Evolutionary conservation across 2,113 vertebrate genomes (phyloP).

Genomic region (Oryzias melastigma): DNA sequence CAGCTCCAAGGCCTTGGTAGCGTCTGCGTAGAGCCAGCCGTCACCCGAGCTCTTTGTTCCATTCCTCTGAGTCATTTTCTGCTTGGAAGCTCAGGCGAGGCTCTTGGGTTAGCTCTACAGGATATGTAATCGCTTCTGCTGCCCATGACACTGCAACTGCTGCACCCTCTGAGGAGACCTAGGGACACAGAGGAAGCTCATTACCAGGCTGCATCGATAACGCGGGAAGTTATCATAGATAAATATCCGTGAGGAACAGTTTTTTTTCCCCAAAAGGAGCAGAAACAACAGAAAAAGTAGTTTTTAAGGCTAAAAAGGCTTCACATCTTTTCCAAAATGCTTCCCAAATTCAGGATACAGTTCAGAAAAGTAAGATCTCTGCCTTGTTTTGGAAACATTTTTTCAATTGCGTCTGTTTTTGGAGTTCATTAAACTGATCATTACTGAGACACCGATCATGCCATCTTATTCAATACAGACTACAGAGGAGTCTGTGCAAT

Average conservation of each 20-base stretch:
- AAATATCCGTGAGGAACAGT: not conserved
- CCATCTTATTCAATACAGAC: too few species aligned
- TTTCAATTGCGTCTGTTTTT: too few species aligned
- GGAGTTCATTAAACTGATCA: too few species aligned
- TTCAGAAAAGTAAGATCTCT: too few species aligned
- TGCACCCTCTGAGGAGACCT: conserved; percentile 22
- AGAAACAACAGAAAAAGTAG: too few species aligned
- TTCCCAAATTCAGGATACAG: too few species aligned
- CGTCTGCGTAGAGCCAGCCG: conserved; percentile 12
- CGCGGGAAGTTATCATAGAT: not conserved
- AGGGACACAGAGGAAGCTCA: not conserved
- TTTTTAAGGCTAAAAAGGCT: too few species aligned
- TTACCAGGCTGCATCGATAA: not conserved
- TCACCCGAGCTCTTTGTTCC: conserved; percentile 43
- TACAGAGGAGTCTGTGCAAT: too few species aligned
- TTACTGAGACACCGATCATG: too few species aligned
- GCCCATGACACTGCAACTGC: conserved; percentile 50
- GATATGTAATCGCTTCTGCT: conserved; percentile 10
- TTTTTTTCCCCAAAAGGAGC: too few species aligned
- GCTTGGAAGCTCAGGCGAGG: not conserved
- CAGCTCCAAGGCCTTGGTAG: conserved; percentile 6
- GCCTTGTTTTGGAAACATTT: too few species aligned
- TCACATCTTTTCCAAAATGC: too few species aligned
- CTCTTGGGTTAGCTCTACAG: conserved; percentile 28
- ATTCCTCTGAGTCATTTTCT: conserved; percentile 65